Evolutionary conservation across 1,140 invertebrate genomes (phyloP).

Genomic region (Drosophila virilis): DNA sequence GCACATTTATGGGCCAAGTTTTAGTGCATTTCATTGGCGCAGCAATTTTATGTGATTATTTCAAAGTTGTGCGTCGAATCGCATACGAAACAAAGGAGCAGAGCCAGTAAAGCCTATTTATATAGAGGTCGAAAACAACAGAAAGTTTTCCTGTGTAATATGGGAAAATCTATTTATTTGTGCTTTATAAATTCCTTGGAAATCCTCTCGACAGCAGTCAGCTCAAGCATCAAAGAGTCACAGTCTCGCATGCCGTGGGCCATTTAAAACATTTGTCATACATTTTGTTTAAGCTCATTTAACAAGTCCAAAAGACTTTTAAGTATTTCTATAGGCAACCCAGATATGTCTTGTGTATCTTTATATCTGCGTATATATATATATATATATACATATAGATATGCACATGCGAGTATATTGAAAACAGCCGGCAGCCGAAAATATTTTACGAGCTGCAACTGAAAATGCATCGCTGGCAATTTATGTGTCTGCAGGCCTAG

Average conservation of each 20-base stretch:
- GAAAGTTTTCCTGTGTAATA: conserved; percentile 9
- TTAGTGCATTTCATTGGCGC: conserved; percentile 45
- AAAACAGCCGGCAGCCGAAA: conserved; percentile 32
- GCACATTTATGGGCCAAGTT: conserved; percentile 42
- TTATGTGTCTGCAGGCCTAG: conserved; percentile 44
- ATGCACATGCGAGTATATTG: conserved; percentile 4
- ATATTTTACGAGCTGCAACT: conserved; percentile 64
- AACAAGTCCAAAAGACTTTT: conserved; percentile 34
- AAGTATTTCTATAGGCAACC: conserved; percentile 49
- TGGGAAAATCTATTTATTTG: conserved; percentile 31
- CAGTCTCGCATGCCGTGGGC: conserved; percentile 26
- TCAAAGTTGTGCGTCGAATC: conserved; percentile 14
- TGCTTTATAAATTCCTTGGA: conserved; percentile 35
- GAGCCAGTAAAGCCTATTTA: conserved; percentile 23
- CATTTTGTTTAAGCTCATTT: conserved; percentile 54
- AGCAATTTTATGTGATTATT: conserved; percentile 36
- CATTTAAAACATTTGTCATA: conserved; percentile 75
- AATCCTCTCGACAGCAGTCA: conserved; percentile 41
- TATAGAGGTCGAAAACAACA: conserved; percentile 27
- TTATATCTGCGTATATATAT: conserved; percentile 16
- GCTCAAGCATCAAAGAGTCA: conserved; percentile 45
- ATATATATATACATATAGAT: conserved; percentile 36
- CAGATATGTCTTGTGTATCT: conserved; percentile 21
- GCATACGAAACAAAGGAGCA: conserved; percentile 12
- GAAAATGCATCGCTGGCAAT: conserved; percentile 51